Base-by-base conservation (phyloP, 1,140 invertebrate genomes). In the Propsilocerus akamusi region DNA sequence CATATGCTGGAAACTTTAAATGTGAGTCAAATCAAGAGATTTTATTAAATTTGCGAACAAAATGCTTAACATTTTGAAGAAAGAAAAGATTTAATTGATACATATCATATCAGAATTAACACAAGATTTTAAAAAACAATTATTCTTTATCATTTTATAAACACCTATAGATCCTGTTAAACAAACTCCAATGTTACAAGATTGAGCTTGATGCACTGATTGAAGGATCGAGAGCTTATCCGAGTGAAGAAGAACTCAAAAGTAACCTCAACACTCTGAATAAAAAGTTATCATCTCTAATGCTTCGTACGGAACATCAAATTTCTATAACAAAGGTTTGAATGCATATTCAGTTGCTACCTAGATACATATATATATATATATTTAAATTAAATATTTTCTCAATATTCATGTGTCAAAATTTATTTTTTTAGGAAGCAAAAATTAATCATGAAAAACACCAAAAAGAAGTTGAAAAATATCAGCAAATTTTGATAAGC, bases 391-490 rank as follows among this genome's bases (percentile, higher is more conserved):
- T 7, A 23, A 25, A 11, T 26, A 7, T 26, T 5, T 10, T 3
- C 46, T 50, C 24, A 50, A 14, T 5, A 8, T 46, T 28, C 4
- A 46, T 47, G n/a, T n/a, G n/a, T n/a, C n/a, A n/a, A n/a, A n/a
- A n/a, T n/a, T 47, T 37, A 17, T 46, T 25, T 20, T 67, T 69
- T 46, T 64, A 69, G 68, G 59, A 67, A 14, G 63, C 65, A 10
- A 67, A 64, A 57, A 53, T 54, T 26, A 55, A 65, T 51, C 34
- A 64, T 34, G 57, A 53, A 26, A 57, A 50, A 41, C 61, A 64
- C 55, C 51, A 56, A 11, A 57, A 61, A 49, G 61, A 68, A 55
- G 57, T 68, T 22, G 62, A 64, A 58, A 59, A 68, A 50, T 59
- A 68, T 32, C 65, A 62, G 52, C 53, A 59, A 53, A 64, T 65